A percentile compares a stretch with the other conserved stretches of the same genome.
These are phyloP conservation scores for Thaleichthys pacificus DNA, from an alignment of 2,797 vertebrate species.

Conservation along the genomic window DNA sequence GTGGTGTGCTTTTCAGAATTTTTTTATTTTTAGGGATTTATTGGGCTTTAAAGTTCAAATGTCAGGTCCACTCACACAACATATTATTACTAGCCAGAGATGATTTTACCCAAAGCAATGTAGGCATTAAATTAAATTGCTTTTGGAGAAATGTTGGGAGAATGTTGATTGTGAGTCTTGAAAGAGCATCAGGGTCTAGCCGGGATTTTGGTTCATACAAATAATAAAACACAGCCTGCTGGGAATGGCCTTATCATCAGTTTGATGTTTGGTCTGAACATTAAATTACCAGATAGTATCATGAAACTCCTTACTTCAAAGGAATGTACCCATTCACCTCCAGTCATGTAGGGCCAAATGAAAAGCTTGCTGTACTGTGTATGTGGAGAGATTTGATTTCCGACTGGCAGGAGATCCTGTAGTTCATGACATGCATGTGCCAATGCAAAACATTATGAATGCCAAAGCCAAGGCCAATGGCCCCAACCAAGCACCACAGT, in stretches of 20 bases:
- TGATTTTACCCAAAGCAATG: too few relatives aligned
- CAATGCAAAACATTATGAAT: slow-evolving; percentile 15
- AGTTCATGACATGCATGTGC: slow-evolving; percentile 6
- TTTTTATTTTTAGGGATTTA: slow-evolving; percentile 41
- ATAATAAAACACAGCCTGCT: slow-evolving; percentile 5
- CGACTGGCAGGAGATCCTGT: slow-evolving; percentile 7
- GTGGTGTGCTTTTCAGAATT: slow-evolving; percentile 49
- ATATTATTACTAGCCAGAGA: too few relatives aligned
- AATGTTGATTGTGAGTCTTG: not conserved
- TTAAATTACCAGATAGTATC: slow-evolving; percentile 53
- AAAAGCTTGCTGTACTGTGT: slow-evolving; percentile 12
- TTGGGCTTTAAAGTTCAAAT: slow-evolving; percentile 28
- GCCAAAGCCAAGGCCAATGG: slow-evolving; percentile 18
- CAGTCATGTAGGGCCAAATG: slow-evolving; percentile 13
- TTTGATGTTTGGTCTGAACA: slow-evolving; percentile 41
- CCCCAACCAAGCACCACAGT: not conserved
- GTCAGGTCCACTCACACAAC: too few relatives aligned
- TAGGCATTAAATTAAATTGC: too few relatives aligned
- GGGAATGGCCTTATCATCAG: slow-evolving; percentile 20
- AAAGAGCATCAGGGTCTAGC: slow-evolving; percentile 8
- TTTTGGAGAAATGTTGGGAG: too few relatives aligned
- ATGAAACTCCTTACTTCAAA: slow-evolving; percentile 32
- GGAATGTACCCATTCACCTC: slow-evolving; percentile 13
- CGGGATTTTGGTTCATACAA: slow-evolving; percentile 25
- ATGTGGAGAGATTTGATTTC: slow-evolving; percentile 1